These are phyloP conservation scores for Drymodes brunneopygia DNA, from an alignment of 2,113 vertebrate genomes.

Conservation along the genomic window DNA sequence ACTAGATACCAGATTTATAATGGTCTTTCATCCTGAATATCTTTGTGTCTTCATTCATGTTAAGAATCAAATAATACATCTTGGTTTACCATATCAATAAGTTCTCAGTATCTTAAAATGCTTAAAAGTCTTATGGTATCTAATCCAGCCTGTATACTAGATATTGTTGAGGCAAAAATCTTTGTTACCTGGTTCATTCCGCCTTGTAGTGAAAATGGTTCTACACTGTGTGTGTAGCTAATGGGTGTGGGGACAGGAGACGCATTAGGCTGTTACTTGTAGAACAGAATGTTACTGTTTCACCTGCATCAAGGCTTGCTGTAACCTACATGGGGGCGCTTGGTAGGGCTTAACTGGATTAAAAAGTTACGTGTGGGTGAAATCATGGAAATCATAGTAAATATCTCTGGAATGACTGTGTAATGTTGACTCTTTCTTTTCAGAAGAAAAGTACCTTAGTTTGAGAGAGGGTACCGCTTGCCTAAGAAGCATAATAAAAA, in stretches of 20 bases:
- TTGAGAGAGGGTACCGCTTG: background rate
- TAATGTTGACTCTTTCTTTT: background rate
- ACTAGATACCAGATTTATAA: background rate
- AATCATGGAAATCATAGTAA: background rate
- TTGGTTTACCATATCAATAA: background rate
- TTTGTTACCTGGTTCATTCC: background rate
- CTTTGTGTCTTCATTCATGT: background rate
- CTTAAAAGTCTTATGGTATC: background rate
- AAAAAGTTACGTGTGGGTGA: background rate
- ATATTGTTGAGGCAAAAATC: background rate
- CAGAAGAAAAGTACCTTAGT: background rate
- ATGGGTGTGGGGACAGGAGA: background rate
- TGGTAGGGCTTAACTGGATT: background rate
- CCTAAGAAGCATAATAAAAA: background rate
- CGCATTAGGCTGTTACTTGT: background rate
- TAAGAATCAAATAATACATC: background rate
- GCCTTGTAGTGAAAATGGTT: background rate
- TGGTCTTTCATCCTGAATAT: background rate
- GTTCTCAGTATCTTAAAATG: background rate
- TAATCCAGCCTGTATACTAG: background rate
- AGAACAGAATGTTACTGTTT: background rate
- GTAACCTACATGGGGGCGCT: background rate
- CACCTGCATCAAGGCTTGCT: background rate
- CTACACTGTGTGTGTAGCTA: background rate
- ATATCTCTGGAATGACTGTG: background rate